Evolutionary conservation across 2,797 vertebrate genomes (phyloP).

Genomic region (Phaenicophaeus curvirostris): DNA sequence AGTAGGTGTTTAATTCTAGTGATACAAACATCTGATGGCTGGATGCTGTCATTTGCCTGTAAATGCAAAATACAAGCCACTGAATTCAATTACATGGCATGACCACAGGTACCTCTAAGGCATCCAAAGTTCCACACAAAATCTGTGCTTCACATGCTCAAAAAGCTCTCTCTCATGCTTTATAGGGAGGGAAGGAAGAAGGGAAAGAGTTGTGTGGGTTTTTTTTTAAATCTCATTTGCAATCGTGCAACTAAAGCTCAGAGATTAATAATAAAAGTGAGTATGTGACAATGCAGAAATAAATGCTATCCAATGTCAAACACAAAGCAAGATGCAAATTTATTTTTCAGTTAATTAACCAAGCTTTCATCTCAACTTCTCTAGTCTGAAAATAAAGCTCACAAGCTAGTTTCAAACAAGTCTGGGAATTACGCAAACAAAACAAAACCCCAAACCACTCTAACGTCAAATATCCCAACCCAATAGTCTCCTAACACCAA

Average conservation of each 20-base stretch:
- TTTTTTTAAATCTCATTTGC: not conserved
- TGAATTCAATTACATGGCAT: not conserved
- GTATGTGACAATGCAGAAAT: slow-evolving; percentile 37
- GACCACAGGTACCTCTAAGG: slow-evolving; percentile 1
- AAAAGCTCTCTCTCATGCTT: not conserved
- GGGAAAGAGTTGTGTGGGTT: not conserved
- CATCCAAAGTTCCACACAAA: slow-evolving; percentile 1
- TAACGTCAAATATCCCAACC: not conserved
- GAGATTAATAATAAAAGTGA: slow-evolving; percentile 18
- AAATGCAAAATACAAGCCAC: not conserved
- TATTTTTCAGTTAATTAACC: slow-evolving; percentile 69
- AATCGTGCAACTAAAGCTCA: not conserved
- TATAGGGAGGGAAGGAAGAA: not conserved
- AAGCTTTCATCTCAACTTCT: slow-evolving; percentile 63
- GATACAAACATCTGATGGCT: slow-evolving; percentile 32
- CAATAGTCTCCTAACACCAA: not conserved
- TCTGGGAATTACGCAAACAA: slow-evolving; percentile 24
- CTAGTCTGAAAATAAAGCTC: slow-evolving; percentile 68
- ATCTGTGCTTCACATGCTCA: slow-evolving; percentile 11
- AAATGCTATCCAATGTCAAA: slow-evolving; percentile 26
- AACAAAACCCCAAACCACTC: not conserved
- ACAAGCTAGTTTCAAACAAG: slow-evolving; percentile 43
- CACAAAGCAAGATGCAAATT: slow-evolving; percentile 54
- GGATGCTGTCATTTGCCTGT: not conserved
- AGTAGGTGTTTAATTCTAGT: slow-evolving; percentile 29